Base-by-base conservation (phyloP, 92 coral and sea anemone genomes). In the Porites divaricata region DNA sequence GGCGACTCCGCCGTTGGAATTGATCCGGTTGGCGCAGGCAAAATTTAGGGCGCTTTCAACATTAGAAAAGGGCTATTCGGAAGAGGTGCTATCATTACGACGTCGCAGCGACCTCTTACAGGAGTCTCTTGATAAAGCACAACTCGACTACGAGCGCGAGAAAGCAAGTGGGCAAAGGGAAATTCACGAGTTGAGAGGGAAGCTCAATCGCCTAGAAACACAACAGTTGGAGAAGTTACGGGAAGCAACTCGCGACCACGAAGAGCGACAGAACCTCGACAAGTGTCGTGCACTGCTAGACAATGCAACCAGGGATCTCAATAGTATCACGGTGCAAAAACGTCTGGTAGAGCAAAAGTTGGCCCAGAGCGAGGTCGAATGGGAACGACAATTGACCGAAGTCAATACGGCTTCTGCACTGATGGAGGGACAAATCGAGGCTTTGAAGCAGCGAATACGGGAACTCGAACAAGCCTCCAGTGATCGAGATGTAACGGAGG, bases 1-100 rank as follows among this genome's bases (percentile, higher is more conserved):
- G 57, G 3, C 13, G 0, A 48, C 48, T 15, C 9, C 78, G 6
- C 35, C 63, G 12, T 8, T 7, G 2, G 65, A 74, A 0, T 22
- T 74, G 21, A 52, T 74, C 23, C 63, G 63, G 1, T 15, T 53
- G 17, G 78, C 64, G 63, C 78, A 74, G 51, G 78, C 53, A 21
- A 74, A n/a, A 20, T 53, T 74, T 53, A 63, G 78, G 45, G 15
- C 63, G 3, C 63, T 74, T 9, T 10, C 13, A 28, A 5, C 17
- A 9, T 54, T 74, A 45, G 41, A 17, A 7, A 10, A 74, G 4
- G 78, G 23, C 1, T 7, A 63, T 7, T n/a, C 63, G 78, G 54
- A 53, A 41, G 78, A 74, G 8, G 78, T 22, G 16, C 21, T 1
- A 1, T 5, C 63, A 1, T 17, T 52, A 20, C 63, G 78, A 54